Evolutionary conservation across 2,888 invertebrate genomes (phyloP).

Genomic region (Zygothrica quintamaculata): DNA sequence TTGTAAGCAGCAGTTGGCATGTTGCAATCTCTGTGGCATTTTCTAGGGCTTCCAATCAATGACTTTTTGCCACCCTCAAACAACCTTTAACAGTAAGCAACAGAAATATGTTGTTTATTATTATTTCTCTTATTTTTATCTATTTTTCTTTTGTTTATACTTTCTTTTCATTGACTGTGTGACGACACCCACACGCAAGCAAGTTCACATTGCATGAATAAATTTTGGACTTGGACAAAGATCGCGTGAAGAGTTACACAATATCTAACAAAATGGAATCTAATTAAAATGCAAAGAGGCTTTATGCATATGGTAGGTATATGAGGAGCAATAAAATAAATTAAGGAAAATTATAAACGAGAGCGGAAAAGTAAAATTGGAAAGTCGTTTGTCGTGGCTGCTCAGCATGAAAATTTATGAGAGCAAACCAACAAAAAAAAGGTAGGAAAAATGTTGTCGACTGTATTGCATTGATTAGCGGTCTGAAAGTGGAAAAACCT

Average conservation of each 20-base stretch:
- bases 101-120: neutral
- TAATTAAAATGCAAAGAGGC: constrained; percentile 15
- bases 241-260: constrained; percentile 74
- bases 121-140: constrained; percentile 11
- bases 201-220: constrained; percentile 73
- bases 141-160: constrained; percentile 5
- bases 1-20: constrained; percentile 20
- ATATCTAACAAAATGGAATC: constrained; percentile 41
- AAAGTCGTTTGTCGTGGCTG: constrained; percentile 60
- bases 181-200: constrained; percentile 31
- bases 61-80: constrained; percentile 40
- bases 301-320: constrained; percentile 53
- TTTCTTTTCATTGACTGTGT: neutral
- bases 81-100: constrained; percentile 5
- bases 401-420: constrained; percentile 62
- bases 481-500: constrained; percentile 81
- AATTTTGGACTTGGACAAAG: constrained; percentile 34
- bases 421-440: constrained; percentile 31
- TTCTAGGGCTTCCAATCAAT: constrained; percentile 68
- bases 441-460: constrained; percentile 66
- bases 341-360: constrained; percentile 38
- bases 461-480: constrained; percentile 71
- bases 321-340: constrained; percentile 21
- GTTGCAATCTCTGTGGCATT: constrained; percentile 11
- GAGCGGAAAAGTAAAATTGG: constrained; percentile 65